Evolutionary conservation across 2,888 invertebrate genomes (phyloP).

Genomic region (Neoscelio sp.): DNA sequence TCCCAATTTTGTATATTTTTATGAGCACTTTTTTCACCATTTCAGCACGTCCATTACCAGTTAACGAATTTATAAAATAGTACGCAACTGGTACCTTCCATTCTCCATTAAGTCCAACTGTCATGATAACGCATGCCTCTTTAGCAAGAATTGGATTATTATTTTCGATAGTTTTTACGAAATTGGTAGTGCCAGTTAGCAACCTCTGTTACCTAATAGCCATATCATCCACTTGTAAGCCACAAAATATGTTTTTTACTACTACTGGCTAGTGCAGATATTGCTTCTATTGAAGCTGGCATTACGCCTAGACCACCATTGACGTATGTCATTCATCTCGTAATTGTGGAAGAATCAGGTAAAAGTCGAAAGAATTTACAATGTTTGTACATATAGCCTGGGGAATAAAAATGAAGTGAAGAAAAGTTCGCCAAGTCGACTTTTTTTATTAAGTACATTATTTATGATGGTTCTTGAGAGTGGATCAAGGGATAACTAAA

Average conservation of each 20-base stretch:
- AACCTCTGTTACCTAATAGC: constrained; percentile 15
- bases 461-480: too few relatives aligned
- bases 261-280: constrained; percentile 6
- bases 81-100: constrained; percentile 47
- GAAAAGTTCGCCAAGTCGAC: too few relatives aligned
- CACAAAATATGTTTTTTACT: constrained; percentile 26
- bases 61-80: constrained; percentile 43
- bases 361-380: too few relatives aligned
- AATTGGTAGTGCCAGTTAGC: constrained; percentile 5
- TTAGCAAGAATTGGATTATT: constrained; percentile 11
- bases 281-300: not conserved
- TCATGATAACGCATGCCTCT: constrained; percentile 39
- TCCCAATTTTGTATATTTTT: constrained; percentile 30
- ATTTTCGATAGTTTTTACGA: not conserved
- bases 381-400: too few relatives aligned
- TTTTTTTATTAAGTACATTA: too few relatives aligned
- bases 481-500: too few relatives aligned
- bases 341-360: too few relatives aligned
- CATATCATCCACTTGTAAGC: constrained; percentile 48
- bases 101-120: constrained; percentile 33
- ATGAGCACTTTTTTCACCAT: constrained; percentile 19
- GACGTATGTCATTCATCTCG: constrained; percentile 24
- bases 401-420: too few relatives aligned
- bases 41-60: constrained; percentile 25
- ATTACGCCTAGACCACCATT: constrained; percentile 27